Evolutionary conservation across 1,140 invertebrate genomes (phyloP).

Genomic region (Aradophagus sp.): DNA sequence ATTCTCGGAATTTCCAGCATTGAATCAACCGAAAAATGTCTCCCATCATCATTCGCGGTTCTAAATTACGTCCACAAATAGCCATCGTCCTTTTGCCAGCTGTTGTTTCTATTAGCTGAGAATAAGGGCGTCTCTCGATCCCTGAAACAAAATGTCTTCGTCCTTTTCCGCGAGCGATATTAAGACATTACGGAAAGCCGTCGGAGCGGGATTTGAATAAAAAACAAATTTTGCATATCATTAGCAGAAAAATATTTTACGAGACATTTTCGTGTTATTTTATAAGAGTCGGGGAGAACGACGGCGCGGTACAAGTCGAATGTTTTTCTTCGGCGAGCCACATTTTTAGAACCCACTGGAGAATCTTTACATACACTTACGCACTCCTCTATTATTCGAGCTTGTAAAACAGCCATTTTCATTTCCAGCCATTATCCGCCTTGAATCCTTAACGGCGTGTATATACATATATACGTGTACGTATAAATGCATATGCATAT

Average conservation of each 20-base stretch:
- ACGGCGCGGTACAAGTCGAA: constrained; percentile 24
- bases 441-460: background rate
- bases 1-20: too few relatives aligned
- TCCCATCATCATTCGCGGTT: too few relatives aligned
- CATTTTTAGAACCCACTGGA: constrained; percentile 44
- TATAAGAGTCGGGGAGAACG: constrained; percentile 25
- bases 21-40: too few relatives aligned
- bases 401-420: constrained; percentile 48
- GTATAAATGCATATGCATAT: background rate
- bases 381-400: constrained; percentile 37
- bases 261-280: constrained; percentile 32
- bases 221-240: constrained; percentile 38
- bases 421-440: constrained; percentile 44
- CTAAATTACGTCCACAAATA: too few relatives aligned
- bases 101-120: too few relatives aligned
- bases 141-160: too few relatives aligned
- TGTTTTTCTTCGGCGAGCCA: constrained; percentile 39
- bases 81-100: too few relatives aligned
- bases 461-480: background rate
- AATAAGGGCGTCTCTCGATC: too few relatives aligned
- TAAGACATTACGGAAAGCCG: constrained; percentile 11
- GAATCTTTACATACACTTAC: constrained; percentile 37
- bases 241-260: constrained; percentile 46
- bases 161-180: background rate
- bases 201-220: constrained; percentile 27